phyloP scores from a whole-genome alignment of 2,888 invertebrate species.

The Rugalucina vietnamica region DNA sequence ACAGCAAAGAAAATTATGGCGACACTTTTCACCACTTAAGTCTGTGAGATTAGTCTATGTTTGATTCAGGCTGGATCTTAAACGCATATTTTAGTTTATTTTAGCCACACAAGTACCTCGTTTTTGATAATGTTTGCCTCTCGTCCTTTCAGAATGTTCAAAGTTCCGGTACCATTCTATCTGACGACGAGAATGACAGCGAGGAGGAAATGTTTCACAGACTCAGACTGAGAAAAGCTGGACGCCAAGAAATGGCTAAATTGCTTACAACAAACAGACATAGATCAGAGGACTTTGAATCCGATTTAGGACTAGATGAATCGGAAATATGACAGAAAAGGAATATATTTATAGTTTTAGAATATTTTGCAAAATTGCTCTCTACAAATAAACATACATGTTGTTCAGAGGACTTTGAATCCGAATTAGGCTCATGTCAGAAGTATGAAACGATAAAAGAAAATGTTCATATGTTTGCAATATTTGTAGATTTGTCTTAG shows the following conservation, averaged over 20 bases:
- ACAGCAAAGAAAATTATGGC: too few species aligned
- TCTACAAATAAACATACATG: too few species aligned
- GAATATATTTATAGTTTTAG: background rate
- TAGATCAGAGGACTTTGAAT: conserved; percentile 55
- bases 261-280: conserved; percentile 27
- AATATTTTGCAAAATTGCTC: background rate
- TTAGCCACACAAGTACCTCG: too few species aligned
- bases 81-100: too few species aligned
- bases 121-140: background rate
- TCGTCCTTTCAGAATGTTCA: conserved; percentile 55
- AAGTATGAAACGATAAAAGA: too few species aligned
- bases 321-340: background rate
- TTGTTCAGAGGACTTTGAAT: too few species aligned
- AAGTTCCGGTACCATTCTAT: conserved; percentile 40
- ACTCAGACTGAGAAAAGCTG: background rate
- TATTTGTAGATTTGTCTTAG: too few species aligned
- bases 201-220: conserved; percentile 21
- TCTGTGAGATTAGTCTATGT: too few species aligned
- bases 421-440: too few species aligned
- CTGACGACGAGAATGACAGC: conserved; percentile 62
- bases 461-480: too few species aligned
- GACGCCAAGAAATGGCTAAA: conserved; percentile 22
- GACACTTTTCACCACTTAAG: too few species aligned
- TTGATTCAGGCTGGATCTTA: too few species aligned
- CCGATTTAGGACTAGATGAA: conserved; percentile 42